Evolutionary conservation across 2,797 vertebrate genomes (phyloP), one percentile per base, ranked within the genome.

Genomic region (Huso huso): DNA sequence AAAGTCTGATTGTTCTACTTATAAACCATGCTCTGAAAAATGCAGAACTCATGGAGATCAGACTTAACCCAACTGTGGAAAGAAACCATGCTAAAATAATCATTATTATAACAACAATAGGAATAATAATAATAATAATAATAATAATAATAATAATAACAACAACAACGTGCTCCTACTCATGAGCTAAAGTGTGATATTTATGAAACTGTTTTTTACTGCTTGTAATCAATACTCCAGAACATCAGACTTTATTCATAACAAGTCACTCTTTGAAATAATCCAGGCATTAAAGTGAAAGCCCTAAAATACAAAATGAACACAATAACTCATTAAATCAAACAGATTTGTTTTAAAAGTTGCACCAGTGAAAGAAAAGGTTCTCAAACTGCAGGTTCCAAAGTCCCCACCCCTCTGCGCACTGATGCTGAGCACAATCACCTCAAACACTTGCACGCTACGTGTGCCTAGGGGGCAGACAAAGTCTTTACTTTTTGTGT

Each of bases 31-130:
- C 81, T 77, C 73, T 71, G 64, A 65, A 61, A 66, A 59, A 59
- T 66, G 48, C 0, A 37, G 5, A 37, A 37, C 37, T 37, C 37
- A 37, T 4, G 37, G 49, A 7, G 37, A 37, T 37, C 37, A 37
- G 37, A 37, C 37, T 37, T 37, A 37, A 37, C 4, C 37, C 37
- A 37, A 37, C 37, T 37, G 37, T 37, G 37, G 57, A 81, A 73
- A 71, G 68, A 82, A 83, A 75, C 77, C 82, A 83, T 84, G 81
- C 80, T 71, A 62, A 69, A 81, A 81, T 75, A 78, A 59, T 23
- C 13, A 49, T 49, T 53, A 10, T 12, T 73, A 72, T 74, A 70
- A 69, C 68, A 79, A 70, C 64, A 80, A 78, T 75, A 80, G 60
- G 67, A 69, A 66, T 73, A 78, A 76, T 61, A 73, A 64, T 53